Conservation (phyloP, 2,113 vertebrate genomes). For the Ciconia boyciana region DNA sequence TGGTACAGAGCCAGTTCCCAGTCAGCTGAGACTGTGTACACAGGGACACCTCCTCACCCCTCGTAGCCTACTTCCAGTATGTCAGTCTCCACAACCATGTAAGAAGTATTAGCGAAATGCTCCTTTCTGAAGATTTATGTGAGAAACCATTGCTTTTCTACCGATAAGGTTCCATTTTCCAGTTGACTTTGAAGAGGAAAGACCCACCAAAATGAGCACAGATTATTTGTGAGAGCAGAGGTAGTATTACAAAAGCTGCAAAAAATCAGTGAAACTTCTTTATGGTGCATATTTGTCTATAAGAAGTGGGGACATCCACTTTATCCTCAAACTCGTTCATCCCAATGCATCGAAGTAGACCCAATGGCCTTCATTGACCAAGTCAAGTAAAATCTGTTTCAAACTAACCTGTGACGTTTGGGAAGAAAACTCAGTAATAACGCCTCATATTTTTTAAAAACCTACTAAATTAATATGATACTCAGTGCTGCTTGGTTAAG, state of each 20-base stretch:
- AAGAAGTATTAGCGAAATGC: not conserved
- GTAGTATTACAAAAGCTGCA: not conserved
- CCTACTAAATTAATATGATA: not conserved
- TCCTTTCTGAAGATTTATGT: not conserved
- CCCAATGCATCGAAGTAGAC: not conserved
- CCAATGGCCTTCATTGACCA: not conserved
- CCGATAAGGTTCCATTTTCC: not conserved
- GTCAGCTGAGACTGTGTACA: not conserved
- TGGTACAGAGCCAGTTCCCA: not conserved
- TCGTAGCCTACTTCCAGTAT: rapidly evolving
- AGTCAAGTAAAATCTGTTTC: not conserved
- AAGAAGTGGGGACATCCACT: not conserved
- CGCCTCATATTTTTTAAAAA: not conserved
- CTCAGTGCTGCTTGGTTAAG: not conserved
- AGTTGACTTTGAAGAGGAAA: not conserved
- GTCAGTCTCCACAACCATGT: not conserved
- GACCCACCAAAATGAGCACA: not conserved
- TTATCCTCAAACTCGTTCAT: not conserved
- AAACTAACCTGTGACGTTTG: not conserved
- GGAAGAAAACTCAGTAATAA: not conserved
- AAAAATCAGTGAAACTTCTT: not conserved
- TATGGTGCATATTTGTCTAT: not conserved
- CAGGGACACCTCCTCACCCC: not conserved
- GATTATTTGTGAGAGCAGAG: not conserved
- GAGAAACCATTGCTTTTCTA: not conserved